Conservation (phyloP, 1,140 invertebrate species). For the Eupristina koningsbergeri region DNA sequence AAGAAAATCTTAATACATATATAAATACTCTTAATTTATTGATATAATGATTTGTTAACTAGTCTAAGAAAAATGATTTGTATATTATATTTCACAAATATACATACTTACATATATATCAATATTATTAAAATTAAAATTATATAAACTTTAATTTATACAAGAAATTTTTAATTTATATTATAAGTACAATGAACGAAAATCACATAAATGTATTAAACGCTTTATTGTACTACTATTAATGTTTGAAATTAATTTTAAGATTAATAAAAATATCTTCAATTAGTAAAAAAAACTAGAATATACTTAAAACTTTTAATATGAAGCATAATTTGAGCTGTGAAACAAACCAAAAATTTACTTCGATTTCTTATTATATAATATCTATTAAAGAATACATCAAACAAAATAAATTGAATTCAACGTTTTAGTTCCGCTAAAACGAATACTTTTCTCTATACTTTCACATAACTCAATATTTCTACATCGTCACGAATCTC, state of each 20-base stretch:
- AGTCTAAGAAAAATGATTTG: too few species aligned
- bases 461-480: constrained; percentile 2
- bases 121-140: too few species aligned
- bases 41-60: too few species aligned
- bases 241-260: too few species aligned
- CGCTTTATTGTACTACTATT: too few species aligned
- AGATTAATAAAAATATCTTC: too few species aligned
- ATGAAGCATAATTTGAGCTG: background rate
- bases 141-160: too few species aligned
- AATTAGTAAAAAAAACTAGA: background rate
- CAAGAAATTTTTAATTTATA: background rate
- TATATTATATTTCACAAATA: too few species aligned
- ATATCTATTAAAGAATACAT: background rate
- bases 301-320: background rate
- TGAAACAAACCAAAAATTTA: background rate
- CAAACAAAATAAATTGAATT: background rate
- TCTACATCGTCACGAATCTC: background rate
- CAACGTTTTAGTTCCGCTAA: background rate
- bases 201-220: background rate
- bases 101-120: too few species aligned
- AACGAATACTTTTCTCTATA: background rate
- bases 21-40: too few species aligned
- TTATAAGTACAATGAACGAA: background rate
- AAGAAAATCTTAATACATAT: too few species aligned
- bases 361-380: background rate